Conservation (phyloP, 92 coral and sea anemone species). For the Paragorgia papillata region DNA sequence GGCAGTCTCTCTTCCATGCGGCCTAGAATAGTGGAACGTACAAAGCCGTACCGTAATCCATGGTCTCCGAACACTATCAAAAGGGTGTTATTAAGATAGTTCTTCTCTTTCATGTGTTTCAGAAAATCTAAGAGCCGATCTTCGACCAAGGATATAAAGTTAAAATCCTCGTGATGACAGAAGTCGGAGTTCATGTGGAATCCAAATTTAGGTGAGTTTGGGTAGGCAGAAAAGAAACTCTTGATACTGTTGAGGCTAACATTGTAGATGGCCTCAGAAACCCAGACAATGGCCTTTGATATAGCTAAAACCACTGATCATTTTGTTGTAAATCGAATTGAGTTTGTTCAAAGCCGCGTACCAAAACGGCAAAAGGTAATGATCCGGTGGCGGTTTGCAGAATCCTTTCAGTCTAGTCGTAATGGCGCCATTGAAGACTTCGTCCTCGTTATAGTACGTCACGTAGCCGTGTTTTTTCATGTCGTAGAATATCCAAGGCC, state of each 20-base stretch:
- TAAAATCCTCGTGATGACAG: conserved; percentile 75
- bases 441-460: conserved; percentile 79
- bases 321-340: conserved; percentile 57
- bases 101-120: conserved; percentile 49
- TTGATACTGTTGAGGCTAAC: conserved; percentile 73
- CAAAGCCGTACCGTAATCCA: conserved; percentile 85
- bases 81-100: conserved; percentile 72
- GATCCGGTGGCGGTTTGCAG: conserved; percentile 66
- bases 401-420: conserved; percentile 75
- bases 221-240: conserved; percentile 75
- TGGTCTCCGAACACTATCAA: conserved; percentile 79
- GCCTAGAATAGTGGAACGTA: conserved; percentile 83
- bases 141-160: conserved; percentile 69
- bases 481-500: conserved; percentile 84
- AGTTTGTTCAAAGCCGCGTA: conserved; percentile 55
- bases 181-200: conserved; percentile 74
- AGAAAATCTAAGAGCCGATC: conserved; percentile 66
- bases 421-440: conserved; percentile 68
- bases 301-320: conserved; percentile 54
- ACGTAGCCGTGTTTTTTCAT: conserved; percentile 70
- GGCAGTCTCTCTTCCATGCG: conserved; percentile 94
- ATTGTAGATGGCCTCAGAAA: conserved; percentile 71
- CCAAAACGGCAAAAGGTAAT: conserved; percentile 84
- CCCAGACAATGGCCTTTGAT: conserved; percentile 74
- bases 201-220: conserved; percentile 75